Conservation (phyloP, 64 coral and sea anemone genomes). For the Montipora capricornis region DNA sequence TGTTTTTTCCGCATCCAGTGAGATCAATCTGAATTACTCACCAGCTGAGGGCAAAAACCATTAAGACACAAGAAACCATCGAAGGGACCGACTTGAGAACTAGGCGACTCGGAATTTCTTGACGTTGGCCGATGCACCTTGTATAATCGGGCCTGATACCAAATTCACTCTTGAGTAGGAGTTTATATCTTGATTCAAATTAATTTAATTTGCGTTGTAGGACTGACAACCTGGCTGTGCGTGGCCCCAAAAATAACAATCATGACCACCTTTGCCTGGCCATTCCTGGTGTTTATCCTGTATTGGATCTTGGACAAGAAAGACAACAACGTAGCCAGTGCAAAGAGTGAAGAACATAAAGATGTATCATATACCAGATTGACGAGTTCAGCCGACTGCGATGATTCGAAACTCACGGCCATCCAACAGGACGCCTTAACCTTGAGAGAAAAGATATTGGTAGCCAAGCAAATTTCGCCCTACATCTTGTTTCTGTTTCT, state of each 20-base stretch:
- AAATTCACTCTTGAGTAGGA: no score
- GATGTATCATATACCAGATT: constrained; percentile 14
- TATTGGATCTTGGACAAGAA: constrained; percentile 29
- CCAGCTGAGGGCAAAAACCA: no score
- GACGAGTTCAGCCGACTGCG: not conserved
- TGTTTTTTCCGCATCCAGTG: no score
- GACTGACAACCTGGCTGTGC: constrained; percentile 34
- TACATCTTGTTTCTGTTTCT: constrained; percentile 40
- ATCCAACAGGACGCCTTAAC: constrained; percentile 9
- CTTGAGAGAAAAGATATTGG: constrained; percentile 43
- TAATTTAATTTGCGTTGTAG: not conserved
- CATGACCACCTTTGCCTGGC: constrained; percentile 17
- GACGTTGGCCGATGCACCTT: no score
- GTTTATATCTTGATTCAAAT: no score
- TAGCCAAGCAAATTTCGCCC: constrained; percentile 34
- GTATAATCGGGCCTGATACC: no score
- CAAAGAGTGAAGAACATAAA: not conserved
- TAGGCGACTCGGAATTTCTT: no score
- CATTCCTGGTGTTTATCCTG: constrained; percentile 1
- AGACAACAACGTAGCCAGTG: not conserved
- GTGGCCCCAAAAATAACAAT: constrained; percentile 14
- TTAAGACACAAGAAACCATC: no score
- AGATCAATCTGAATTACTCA: no score
- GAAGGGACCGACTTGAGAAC: no score
- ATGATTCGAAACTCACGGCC: not conserved